Base-by-base conservation (phyloP, 1,140 invertebrate species). In the Thaumatotibia leucotreta region DNA sequence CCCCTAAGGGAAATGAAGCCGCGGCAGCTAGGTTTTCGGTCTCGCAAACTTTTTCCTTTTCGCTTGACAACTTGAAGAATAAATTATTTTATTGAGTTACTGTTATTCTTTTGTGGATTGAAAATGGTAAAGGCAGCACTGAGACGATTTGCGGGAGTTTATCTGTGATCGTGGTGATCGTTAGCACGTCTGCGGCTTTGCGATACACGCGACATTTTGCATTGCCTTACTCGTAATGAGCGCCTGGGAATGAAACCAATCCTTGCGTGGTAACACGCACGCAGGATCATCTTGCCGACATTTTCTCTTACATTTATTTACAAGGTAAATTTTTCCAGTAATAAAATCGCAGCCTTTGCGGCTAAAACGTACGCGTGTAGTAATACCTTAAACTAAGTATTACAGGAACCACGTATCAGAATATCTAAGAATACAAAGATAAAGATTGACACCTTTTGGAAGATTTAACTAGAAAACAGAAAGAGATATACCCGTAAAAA, bases 1-100 rank as follows among this genome's bases (percentile, higher is more conserved):
- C 67, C 70, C 84, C 79, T 70, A 63, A 54, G 82, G 84, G 84
- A 84, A 86, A 83, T 83, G 75, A 83, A 70, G 72, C 76, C 65
- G 73, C 65, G 73, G 73, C 74, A 77, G n/a, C n/a, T n/a, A n/a
- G 77, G 78, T 78, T 80, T 79, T 75, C 74, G 73, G 76, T 80
- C 77, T 72, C 75, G 73, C 68, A 76, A 83, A 83, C 76, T 70
- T 72, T 72, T 81, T 76, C 75, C 64, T 69, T 66, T 76, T 77
- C 72, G 31, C 62, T 70, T 49, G 24, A 54, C 61, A 65, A 64
- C 22, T 68, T 64, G 31, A 35, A 54, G 31, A 65, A 63, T 65
- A 65, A 65, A 65, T 68, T 64, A 65, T 71, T 67, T 71, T 65
- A 71, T 71, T 64, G 63, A 63, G 52, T 70, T 64, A 63, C 31